Evolutionary conservation across 2,113 vertebrate genomes (phyloP), one percentile per base, ranked within the genome.

Genomic region (Vidua chalybeata): DNA sequence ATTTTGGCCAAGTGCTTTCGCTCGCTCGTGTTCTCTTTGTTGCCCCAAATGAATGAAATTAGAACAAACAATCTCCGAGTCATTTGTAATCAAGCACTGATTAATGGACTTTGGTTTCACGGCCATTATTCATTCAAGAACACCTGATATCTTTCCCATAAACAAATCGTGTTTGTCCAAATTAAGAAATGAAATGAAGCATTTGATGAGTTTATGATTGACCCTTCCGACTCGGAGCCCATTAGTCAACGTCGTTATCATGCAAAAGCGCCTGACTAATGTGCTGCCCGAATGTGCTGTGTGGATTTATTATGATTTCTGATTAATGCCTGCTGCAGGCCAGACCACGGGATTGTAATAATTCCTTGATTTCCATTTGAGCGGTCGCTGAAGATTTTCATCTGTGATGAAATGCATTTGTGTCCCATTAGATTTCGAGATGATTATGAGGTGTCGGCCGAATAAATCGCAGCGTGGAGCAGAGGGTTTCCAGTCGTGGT

Each of bases 201-300:
- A 98, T 99, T 99, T 99, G 99, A 99, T 99, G 99, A 99, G 99
- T 99, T 99, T 99, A 99, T 99, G 99, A 99, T 99, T 99, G 99
- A 99, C 99, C 99, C 98, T 98, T 98, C 99, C 97, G 98, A 97
- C 98, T 98, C 97, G 83, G 97, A 97, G 97, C 98, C 98, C 99
- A 99, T 99, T 99, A 98, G 97, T 99, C 98, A 99, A 97, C 97
- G 98, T 98, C 97, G 91, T 97, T 98, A 98, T 98, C 96, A 98
- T 97, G 98, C 98, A 98, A 97, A 98, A 97, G 97, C 97, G 95
- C 97, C 91, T 99, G 99, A 99, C 99, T 99, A 99, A 99, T 99
- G 99, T 98, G 98, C 98, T 98, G 98, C 98, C 99, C 98, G 97
- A 97, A 97, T 61, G 73, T 61, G 73, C 73, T 3, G 63, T 97